These are phyloP conservation scores for Plebejus anna DNA, from an alignment of 2,888 invertebrate species.

Conservation along the genomic window DNA sequence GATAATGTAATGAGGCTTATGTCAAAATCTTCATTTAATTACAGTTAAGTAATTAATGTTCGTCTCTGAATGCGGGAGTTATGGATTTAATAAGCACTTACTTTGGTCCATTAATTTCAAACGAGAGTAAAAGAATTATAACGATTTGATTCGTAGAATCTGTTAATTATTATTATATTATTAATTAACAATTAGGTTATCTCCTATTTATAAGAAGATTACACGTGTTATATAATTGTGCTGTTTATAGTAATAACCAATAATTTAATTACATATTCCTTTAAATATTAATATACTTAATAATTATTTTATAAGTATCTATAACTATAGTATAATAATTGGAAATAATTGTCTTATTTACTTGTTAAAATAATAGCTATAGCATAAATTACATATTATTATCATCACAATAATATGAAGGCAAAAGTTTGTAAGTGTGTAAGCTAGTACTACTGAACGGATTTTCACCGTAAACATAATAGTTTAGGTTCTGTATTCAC, in stretches of 20 bases:
- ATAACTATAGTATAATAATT: background rate
- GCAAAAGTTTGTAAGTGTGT: too few relatives aligned
- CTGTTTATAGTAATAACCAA: background rate
- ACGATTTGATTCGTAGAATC: background rate
- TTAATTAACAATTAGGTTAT: conserved; percentile 4
- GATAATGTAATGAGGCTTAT: too few relatives aligned
- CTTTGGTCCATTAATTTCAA: background rate
- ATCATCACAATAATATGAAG: too few relatives aligned
- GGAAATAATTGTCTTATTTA: background rate
- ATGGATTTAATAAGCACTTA: background rate
- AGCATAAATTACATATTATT: background rate
- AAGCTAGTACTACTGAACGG: too few relatives aligned
- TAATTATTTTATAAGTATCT: background rate
- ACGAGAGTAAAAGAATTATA: background rate
- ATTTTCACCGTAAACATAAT: too few relatives aligned
- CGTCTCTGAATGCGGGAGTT: background rate
- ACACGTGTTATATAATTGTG: background rate
- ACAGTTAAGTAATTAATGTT: too few relatives aligned
- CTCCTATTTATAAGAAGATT: background rate
- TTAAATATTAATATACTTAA: background rate
- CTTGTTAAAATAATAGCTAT: background rate
- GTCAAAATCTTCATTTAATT: too few relatives aligned
- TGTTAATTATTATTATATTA: background rate
- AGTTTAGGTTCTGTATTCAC: too few relatives aligned
- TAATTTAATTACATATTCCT: background rate